Percentiles rank a stretch among this genome's conserved stretches.
These are phyloP conservation scores for Laticauda colubrina DNA, from an alignment of 2,113 vertebrate genomes.

Conservation along the genomic window DNA sequence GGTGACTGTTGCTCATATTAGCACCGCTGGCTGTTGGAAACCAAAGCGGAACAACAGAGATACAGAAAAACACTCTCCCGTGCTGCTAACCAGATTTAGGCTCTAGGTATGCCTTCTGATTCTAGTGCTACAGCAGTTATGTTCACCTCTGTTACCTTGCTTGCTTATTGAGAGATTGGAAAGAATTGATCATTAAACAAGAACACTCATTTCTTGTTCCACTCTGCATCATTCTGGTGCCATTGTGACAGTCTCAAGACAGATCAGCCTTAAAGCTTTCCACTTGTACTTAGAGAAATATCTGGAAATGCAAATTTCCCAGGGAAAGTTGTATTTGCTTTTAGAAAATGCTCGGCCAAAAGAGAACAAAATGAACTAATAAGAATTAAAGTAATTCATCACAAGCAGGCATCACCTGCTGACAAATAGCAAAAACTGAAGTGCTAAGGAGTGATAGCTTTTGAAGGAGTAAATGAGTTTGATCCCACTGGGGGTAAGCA, in stretches of 20 bases:
- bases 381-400: constrained; percentile 17
- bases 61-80: background rate
- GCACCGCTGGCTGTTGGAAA: background rate
- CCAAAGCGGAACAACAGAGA: background rate
- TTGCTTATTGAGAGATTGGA: background rate
- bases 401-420: constrained; percentile 16
- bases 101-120: background rate
- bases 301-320: constrained; percentile 15
- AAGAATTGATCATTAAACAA: background rate
- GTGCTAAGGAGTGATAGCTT: background rate
- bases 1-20: background rate
- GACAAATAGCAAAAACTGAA: background rate
- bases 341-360: constrained; percentile 27
- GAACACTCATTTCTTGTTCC: background rate
- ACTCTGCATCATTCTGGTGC: background rate
- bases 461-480: background rate
- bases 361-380: constrained; percentile 10
- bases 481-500: background rate
- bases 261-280: background rate
- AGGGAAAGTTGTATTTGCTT: constrained; percentile 25
- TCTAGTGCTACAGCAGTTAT: background rate
- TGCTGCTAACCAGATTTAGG: background rate
- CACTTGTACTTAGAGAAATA: background rate
- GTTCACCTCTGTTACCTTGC: background rate
- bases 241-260: background rate